A percentile compares a stretch with the other conserved stretches of the same genome.
These are phyloP conservation scores for Phymastichus coffea DNA, from an alignment of 1,140 invertebrate genomes.

Conservation along the genomic window DNA sequence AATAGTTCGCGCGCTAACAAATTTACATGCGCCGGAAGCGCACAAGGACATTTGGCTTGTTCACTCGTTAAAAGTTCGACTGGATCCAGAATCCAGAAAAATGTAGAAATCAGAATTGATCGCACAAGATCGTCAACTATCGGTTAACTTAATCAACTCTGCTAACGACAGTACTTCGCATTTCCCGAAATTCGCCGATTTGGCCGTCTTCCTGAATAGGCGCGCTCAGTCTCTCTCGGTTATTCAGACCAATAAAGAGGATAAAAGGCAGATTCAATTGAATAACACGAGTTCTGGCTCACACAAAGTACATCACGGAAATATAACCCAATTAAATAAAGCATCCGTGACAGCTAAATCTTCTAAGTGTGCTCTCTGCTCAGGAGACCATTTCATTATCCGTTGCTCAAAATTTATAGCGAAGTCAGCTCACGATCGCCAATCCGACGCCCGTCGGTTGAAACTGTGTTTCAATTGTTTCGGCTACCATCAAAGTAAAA, in stretches of 20 bases:
- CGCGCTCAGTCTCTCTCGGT: background rate
- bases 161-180: background rate
- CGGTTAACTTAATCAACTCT: background rate
- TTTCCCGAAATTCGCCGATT: no score
- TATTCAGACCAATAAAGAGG: no score
- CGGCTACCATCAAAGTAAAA: background rate
- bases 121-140: background rate
- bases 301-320: no score
- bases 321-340: no score
- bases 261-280: no score
- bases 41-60: no score
- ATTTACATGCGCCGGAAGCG: background rate
- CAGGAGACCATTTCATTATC: background rate
- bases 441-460: background rate
- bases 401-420: background rate
- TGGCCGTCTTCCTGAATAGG: no score
- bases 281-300: background rate
- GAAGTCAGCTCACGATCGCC: background rate
- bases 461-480: slow-evolving; percentile 2
- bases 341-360: no score
- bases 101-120: no score
- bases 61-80: no score
- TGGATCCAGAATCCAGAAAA: no score
- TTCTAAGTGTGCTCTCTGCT: background rate
- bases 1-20: background rate